phyloP scores from a whole-genome alignment of 2,888 invertebrate species.

The Operophtera brumata region DNA sequence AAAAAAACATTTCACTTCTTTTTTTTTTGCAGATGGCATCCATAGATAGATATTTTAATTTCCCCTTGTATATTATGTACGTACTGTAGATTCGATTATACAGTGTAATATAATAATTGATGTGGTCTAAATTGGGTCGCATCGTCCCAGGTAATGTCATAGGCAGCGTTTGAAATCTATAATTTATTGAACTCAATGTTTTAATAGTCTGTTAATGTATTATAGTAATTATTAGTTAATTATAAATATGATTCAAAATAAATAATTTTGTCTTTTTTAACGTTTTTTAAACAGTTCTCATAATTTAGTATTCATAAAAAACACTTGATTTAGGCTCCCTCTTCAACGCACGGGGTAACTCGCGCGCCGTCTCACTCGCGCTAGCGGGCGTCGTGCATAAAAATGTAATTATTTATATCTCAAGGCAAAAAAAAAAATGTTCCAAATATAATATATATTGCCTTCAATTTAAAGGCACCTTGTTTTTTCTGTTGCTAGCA shows the following conservation, averaged over 20 bases:
- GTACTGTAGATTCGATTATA: constrained; percentile 4
- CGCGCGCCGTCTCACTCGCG: no score
- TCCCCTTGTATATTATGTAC: constrained; percentile 11
- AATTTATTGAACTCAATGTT: constrained; percentile 56
- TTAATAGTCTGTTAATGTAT: constrained; percentile 58
- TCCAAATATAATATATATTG: no score
- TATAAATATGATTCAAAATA: constrained; percentile 59
- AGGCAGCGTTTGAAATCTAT: constrained; percentile 48
- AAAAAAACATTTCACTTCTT: no score
- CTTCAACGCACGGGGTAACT: no score
- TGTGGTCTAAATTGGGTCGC: not conserved
- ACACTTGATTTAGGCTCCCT: no score
- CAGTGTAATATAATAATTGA: not conserved
- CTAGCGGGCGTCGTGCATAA: no score
- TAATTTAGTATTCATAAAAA: constrained; percentile 26
- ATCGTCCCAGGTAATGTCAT: constrained; percentile 33
- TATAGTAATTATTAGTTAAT: constrained; percentile 52
- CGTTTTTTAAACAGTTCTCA: constrained; percentile 26
- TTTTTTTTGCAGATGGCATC: no score
- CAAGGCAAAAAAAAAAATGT: no score
- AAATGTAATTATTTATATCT: no score
- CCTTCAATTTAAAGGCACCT: no score
- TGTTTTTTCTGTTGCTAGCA: no score
- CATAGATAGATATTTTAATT: no score
- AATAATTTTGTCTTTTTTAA: constrained; percentile 57